These are phyloP conservation scores for Grantiella picta DNA, from an alignment of 2,113 vertebrate species.

Conservation along the genomic window DNA sequence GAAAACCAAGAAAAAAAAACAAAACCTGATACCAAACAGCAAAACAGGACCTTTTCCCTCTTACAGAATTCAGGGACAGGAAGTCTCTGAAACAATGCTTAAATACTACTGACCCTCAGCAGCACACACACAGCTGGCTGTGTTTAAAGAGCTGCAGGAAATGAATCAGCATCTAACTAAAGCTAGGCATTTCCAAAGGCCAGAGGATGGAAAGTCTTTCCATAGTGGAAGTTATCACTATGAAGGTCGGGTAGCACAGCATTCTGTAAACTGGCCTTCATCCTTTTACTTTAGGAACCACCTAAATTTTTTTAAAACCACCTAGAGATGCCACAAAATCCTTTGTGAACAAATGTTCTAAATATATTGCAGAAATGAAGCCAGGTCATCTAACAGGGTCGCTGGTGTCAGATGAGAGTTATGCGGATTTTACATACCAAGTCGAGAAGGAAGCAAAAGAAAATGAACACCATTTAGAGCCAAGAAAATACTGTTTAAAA, in stretches of 20 bases:
- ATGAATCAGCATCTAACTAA: constrained; percentile 57
- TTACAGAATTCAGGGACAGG: constrained; percentile 52
- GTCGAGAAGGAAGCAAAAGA: constrained; percentile 17
- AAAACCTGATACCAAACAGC: neutral
- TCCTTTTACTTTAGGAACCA: neutral
- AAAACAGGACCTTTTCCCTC: constrained; percentile 3
- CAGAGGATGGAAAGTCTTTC: constrained; percentile 40
- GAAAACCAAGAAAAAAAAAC: neutral
- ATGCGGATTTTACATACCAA: constrained; percentile 2
- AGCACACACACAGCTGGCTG: constrained; percentile 51
- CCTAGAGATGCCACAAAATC: neutral
- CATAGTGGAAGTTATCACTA: neutral
- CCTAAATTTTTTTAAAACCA: constrained; percentile 17
- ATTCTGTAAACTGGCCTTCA: constrained; percentile 2
- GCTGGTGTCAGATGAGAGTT: neutral
- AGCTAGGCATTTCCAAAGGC: constrained; percentile 43
- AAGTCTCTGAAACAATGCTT: constrained; percentile 64
- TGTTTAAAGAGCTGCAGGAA: constrained; percentile 69
- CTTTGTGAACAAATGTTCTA: constrained; percentile 2
- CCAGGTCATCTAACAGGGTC: neutral
- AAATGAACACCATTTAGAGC: neutral
- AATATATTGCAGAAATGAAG: constrained; percentile 48
- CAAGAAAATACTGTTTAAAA: constrained; percentile 27
- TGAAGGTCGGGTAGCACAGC: neutral
- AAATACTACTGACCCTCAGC: constrained; percentile 44